These are phyloP conservation scores for Gasteruption jaculator DNA, from an alignment of 2,888 invertebrate species.

Conservation along the genomic window DNA sequence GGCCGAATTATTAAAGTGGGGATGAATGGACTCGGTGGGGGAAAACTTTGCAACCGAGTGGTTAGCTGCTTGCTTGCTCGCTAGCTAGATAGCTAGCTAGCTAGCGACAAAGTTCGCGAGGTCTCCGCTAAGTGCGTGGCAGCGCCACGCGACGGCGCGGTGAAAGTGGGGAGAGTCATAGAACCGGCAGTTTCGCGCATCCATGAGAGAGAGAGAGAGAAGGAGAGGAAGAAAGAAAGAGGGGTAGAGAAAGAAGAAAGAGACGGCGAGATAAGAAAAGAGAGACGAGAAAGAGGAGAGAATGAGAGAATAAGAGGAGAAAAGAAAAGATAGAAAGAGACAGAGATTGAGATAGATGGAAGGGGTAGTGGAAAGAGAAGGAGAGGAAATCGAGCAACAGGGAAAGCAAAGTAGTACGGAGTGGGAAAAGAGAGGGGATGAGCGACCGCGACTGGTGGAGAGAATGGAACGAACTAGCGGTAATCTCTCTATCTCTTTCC, in stretches of 20 bases:
- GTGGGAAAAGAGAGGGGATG: no score
- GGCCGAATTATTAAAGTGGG: no score
- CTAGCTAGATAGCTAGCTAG: no score
- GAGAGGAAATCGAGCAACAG: no score
- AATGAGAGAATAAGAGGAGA: no score
- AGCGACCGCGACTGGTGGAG: constrained; percentile 29
- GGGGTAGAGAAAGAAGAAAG: constrained; percentile 13
- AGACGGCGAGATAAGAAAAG: constrained; percentile 10
- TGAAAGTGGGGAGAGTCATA: constrained; percentile 12
- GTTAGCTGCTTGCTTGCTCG: no score
- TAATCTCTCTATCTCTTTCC: constrained; percentile 48
- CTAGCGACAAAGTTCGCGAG: constrained; percentile 50
- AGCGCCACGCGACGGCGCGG: constrained; percentile 46
- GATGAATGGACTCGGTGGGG: no score
- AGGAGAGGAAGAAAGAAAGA: constrained; percentile 16
- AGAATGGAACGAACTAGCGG: constrained; percentile 47
- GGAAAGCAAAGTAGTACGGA: no score
- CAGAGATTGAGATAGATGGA: no score
- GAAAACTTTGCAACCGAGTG: no score
- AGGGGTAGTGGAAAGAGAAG: no score
- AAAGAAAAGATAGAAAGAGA: no score
- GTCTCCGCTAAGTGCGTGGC: constrained; percentile 44
- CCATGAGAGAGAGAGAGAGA: constrained; percentile 21
- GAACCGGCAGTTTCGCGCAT: constrained; percentile 20
- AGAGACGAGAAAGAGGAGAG: constrained; percentile 7